Evolutionary conservation across 1,140 invertebrate genomes (phyloP).

Genomic region (Catajapyx aquilonaris): DNA sequence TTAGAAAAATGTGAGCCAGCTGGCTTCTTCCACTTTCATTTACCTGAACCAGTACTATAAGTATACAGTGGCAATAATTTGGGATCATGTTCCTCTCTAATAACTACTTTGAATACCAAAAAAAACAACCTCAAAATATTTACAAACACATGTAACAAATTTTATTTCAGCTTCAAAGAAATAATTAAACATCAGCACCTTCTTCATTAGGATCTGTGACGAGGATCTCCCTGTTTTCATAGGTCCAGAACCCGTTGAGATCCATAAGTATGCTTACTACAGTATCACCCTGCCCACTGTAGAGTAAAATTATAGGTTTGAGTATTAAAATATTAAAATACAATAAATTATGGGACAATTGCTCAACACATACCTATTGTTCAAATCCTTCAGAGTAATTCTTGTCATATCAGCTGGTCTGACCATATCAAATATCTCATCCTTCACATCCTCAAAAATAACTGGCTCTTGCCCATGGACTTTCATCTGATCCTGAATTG

Average conservation of each 20-base stretch:
- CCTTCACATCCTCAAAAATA: conserved; percentile 82
- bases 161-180: no score
- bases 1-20: no score
- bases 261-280: conserved; percentile 87
- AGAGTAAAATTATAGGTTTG: conserved; percentile 13
- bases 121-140: no score
- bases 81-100: no score
- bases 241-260: conserved; percentile 88
- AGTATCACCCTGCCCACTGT: conserved; percentile 75
- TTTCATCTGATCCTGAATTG: conserved; percentile 75
- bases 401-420: conserved; percentile 60
- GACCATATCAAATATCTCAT: conserved; percentile 97
- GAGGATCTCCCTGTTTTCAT: conserved; percentile 74
- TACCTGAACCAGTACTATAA: no score
- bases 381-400: conserved; percentile 73
- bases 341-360: no score
- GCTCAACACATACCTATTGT: conserved; percentile 24
- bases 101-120: no score
- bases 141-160: no score
- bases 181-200: no score
- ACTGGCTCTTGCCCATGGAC: conserved; percentile 65
- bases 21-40: no score
- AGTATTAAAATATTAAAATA: conserved; percentile 1
- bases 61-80: no score
- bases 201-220: conserved; percentile 27